A percentile compares a stretch with the other conserved stretches of the same genome.
Evolutionary conservation across 2,888 invertebrate species (phyloP).

Genomic region (Apamea sordens): DNA sequence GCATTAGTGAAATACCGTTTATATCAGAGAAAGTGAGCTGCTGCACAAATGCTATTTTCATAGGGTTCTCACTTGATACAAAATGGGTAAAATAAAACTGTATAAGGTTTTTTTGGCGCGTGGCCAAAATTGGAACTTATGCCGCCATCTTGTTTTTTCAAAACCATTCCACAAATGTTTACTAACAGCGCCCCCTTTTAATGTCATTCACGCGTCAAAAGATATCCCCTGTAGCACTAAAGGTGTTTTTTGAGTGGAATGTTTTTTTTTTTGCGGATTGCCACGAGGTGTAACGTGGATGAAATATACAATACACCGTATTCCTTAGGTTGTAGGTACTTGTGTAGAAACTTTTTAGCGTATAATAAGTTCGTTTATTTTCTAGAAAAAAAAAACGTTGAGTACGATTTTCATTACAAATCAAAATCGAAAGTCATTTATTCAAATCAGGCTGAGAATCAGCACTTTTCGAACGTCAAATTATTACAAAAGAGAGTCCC

Average conservation of each 20-base stretch:
- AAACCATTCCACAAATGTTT: background rate
- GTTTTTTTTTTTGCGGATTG: background rate
- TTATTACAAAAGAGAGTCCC: too few relatives aligned
- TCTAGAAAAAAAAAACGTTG: background rate
- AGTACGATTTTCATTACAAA: background rate
- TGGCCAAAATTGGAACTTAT: background rate
- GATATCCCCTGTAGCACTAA: background rate
- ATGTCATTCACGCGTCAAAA: background rate
- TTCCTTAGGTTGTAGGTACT: background rate
- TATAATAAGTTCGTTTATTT: background rate
- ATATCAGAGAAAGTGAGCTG: slow-evolving; percentile 54
- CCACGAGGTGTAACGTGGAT: background rate
- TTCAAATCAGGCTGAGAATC: too few relatives aligned
- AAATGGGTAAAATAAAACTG: background rate
- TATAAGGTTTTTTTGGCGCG: background rate
- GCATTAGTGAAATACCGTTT: slow-evolving; percentile 60
- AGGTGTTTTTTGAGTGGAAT: background rate
- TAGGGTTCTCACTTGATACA: slow-evolving; percentile 31
- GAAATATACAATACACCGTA: background rate
- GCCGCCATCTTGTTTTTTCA: background rate
- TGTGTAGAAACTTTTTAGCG: background rate
- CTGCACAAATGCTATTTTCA: slow-evolving; percentile 16
- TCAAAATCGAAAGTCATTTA: too few relatives aligned
- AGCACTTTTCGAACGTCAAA: too few relatives aligned
- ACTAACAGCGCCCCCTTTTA: background rate